Evolutionary conservation across 2,888 invertebrate genomes (phyloP), one percentile per base, ranked within the genome.

Genomic region (Trachelus iudaicus): DNA sequence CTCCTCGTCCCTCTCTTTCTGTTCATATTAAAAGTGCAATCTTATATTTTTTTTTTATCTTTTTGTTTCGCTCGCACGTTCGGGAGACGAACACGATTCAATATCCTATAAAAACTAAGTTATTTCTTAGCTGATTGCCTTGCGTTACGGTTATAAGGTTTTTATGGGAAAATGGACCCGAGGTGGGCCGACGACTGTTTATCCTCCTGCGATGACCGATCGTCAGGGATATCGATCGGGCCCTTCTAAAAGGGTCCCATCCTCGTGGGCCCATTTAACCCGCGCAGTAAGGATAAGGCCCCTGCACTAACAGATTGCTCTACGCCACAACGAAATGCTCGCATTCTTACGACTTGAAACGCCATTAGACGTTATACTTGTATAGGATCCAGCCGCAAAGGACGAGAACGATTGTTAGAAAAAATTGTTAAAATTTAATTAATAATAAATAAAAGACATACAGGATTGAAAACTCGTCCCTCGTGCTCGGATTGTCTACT

Each of bases 61-160:
- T 56, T 30, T 34, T 76, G 30, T 69, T 69, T 71, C 35, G 34
- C 34, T 69, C 34, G 69, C 35, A n/a, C 78, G 81, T 81, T 82
- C 75, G 83, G 83, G 79, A 83, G 86, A 84, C 86, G 85, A 87
- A 85, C 88, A 88, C 88, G 88, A 87, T 86, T 85, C 87, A 90
- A 91, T 91, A 91, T 90, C 84, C 91, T 91, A 91, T 91, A 91
- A 91, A 91, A 91, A 91, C 90, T 91, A 91, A 91, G 90, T 91
- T 91, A 89, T 89, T 88, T 90, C 87, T 90, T 90, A 90, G 90
- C 90, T 90, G 91, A 91, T 91, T 91, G 91, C 91, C 91, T 90
- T 90, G 90, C 91, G 89, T 91, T 91, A 90, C 88, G 87, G 85
- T 91, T 87, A 80, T 56, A 56, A 56, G 56, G 56, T 56, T 56